phyloP scores from a whole-genome alignment of 2,113 vertebrate genomes.

The Ancistrus triradiatus region DNA sequence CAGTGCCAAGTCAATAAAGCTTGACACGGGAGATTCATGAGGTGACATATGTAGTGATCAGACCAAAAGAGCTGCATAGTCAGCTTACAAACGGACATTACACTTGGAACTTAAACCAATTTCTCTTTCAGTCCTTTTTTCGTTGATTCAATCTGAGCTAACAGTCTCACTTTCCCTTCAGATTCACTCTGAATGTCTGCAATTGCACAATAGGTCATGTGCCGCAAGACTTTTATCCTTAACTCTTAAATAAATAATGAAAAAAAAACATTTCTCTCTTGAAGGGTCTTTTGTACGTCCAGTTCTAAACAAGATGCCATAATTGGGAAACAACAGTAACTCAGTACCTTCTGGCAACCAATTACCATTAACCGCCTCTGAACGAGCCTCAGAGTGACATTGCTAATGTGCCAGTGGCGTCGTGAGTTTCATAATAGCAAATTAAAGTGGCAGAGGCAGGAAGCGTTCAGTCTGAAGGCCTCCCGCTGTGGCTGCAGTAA shows the following conservation, averaged over 20 bases:
- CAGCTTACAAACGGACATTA: conserved; percentile 52
- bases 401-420: conserved; percentile 43
- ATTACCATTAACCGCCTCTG: conserved; percentile 36
- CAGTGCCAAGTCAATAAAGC: neutral
- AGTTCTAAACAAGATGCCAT: conserved; percentile 1
- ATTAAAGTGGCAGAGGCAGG: conserved; percentile 48
- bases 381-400: conserved; percentile 34
- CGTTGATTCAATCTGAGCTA: too few relatives aligned
- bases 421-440: conserved; percentile 40
- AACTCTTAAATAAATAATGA: too few relatives aligned
- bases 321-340: conserved; percentile 26
- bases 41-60: conserved; percentile 59
- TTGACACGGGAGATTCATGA: too few relatives aligned
- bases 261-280: too few relatives aligned
- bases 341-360: conserved; percentile 29
- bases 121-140: too few relatives aligned
- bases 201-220: too few relatives aligned
- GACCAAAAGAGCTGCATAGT: conserved; percentile 53
- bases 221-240: too few relatives aligned
- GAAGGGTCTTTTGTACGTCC: neutral
- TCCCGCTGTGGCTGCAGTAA: conserved; percentile 54
- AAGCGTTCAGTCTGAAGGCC: conserved; percentile 31
- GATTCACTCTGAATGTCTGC: too few relatives aligned
- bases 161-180: too few relatives aligned
- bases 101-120: conserved; percentile 30